A percentile compares a stretch with the other conserved stretches of the same genome.
phyloP scores from a whole-genome alignment of 2,113 vertebrate species.

The Polypterus bichir region DNA sequence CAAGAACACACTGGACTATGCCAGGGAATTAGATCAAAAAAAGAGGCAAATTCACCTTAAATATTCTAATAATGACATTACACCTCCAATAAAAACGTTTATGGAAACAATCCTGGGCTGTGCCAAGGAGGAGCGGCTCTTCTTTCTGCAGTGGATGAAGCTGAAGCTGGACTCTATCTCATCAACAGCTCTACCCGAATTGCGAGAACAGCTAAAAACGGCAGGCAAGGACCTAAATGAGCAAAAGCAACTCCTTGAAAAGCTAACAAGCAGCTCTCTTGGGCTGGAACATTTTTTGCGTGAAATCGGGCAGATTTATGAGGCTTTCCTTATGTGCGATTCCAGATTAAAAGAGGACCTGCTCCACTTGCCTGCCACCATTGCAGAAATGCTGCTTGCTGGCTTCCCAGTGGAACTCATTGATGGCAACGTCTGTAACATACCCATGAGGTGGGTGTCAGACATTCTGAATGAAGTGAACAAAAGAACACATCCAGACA shows the following conservation, averaged over 20 bases:
- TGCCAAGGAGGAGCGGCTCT: neutral
- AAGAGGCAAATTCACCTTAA: neutral
- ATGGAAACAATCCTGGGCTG: neutral
- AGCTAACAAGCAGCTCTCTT: neutral
- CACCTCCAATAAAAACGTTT: neutral
- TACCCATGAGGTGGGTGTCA: conserved; percentile 13
- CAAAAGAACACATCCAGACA: neutral
- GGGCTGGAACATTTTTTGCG: conserved; percentile 17
- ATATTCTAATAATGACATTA: conserved; percentile 3
- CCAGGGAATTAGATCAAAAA: neutral
- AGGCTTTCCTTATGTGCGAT: neutral
- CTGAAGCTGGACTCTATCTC: conserved; percentile 2
- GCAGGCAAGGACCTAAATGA: neutral
- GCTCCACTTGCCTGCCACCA: conserved; percentile 3
- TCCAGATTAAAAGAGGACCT: neutral
- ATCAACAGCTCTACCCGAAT: neutral
- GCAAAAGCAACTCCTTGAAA: conserved; percentile 10
- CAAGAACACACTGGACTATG: neutral
- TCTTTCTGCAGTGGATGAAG: conserved; percentile 5
- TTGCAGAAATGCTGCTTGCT: conserved; percentile 14
- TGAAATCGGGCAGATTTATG: conserved; percentile 18
- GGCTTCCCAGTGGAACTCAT: conserved; percentile 17
- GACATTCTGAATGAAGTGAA: conserved; percentile 7
- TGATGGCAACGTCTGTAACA: conserved; percentile 15
- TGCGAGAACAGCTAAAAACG: conserved; percentile 3